Base-by-base conservation (phyloP, 2,888 invertebrate genomes). In the Empis livida region DNA sequence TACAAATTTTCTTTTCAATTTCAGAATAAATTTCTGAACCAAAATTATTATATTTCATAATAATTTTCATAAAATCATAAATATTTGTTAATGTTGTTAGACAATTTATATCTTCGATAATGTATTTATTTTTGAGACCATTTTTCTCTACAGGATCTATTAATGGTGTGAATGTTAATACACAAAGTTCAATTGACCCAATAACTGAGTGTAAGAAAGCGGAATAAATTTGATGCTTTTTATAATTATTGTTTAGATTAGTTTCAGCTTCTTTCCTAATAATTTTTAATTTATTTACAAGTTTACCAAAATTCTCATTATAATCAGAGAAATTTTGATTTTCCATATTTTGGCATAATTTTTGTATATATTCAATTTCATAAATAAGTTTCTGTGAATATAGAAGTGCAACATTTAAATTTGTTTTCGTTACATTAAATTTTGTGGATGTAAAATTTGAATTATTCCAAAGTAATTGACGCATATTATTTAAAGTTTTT, bases 101-200 rank as follows among this genome's bases (percentile, higher is more conserved):
- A 57, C 77, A 76, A 16, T 66, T 62, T 3, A 86, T 76, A 62
- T 90, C 85, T 56, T 87, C 79, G 20, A 73, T 65, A 13, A 80
- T 71, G 54, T 89, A 85, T 41, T 76, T 65, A 10, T 82, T 73
- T 67, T 87, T 87, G 0, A 91, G 64, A 1, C 77, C 72, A 53
- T 81, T 77, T 65, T 90, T 90, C 49, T 84, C 79, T 0, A 88
- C 80, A 0, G 92, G 91, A 72, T 95, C 95, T 6, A 93, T 82
- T 1, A 78, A 66, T 15, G 82, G 82, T 11, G 83, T 71, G 61
- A 78, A 75, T 0, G 78, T 72, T 59, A 79, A 74, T 5, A 83
- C 61, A 54, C 72, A 70, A 0, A 76, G 61, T 56, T 79, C 75
- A 1, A 80, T 54, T 16, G 76, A 63, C 53, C 80, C 80, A 5